Evolutionary conservation across 2,888 invertebrate genomes (phyloP).

Genomic region (Macrosoma leucophasiata): DNA sequence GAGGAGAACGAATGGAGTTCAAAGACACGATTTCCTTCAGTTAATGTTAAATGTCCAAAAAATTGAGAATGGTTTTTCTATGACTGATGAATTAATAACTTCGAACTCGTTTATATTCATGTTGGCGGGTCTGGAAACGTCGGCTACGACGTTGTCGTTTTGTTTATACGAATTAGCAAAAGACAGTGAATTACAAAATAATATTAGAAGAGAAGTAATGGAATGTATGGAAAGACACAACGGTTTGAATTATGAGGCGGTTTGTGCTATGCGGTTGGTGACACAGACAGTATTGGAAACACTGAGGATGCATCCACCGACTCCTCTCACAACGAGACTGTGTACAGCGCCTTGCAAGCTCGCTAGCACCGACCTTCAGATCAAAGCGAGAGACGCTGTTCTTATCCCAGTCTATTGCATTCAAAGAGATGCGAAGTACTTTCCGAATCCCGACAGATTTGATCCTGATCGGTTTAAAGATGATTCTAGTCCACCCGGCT

Average conservation of each 20-base stretch:
- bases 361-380: conserved; percentile 40
- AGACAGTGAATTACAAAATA: conserved; percentile 52
- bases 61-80: conserved; percentile 45
- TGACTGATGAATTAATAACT: conserved; percentile 66
- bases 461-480: conserved; percentile 57
- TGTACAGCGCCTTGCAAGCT: conserved; percentile 56
- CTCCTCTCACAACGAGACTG: conserved; percentile 59
- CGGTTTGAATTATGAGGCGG: conserved; percentile 58
- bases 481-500: conserved; percentile 49
- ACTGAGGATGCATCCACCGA: conserved; percentile 59
- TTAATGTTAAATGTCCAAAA: conserved; percentile 66
- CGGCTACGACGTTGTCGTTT: conserved; percentile 62
- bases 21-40: conserved; percentile 62
- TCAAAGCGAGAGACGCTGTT: conserved; percentile 52
- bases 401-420: conserved; percentile 60
- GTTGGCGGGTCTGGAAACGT: conserved; percentile 66
- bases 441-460: conserved; percentile 59
- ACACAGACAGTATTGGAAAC: conserved; percentile 52
- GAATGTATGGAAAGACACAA: conserved; percentile 44
- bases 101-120: conserved; percentile 72
- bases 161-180: conserved; percentile 63
- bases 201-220: conserved; percentile 47
- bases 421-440: conserved; percentile 54
- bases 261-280: conserved; percentile 51
- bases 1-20: conserved; percentile 44